These are phyloP conservation scores for Lamellibrachia columna DNA, from an alignment of 2,888 invertebrate species.

Conservation along the genomic window DNA sequence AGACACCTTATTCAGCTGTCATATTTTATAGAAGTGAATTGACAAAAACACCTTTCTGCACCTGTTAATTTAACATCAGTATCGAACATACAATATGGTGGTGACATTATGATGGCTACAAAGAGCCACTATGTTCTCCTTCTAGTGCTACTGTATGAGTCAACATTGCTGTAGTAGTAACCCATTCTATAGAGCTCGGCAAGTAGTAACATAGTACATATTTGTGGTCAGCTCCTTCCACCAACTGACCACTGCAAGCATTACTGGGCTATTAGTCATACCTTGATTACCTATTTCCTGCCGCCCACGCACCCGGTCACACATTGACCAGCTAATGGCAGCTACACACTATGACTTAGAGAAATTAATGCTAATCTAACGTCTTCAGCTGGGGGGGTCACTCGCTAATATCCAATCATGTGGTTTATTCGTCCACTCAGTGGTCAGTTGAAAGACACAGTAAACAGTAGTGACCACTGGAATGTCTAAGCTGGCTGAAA, in stretches of 20 bases:
- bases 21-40: background rate
- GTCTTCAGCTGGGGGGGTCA: background rate
- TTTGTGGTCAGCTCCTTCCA: background rate
- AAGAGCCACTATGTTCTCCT: background rate
- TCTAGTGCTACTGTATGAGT: background rate
- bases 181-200: background rate
- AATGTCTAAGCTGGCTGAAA: background rate
- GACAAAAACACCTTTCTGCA: too few species aligned
- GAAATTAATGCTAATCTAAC: background rate
- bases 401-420: background rate
- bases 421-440: background rate
- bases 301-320: background rate
- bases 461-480: background rate
- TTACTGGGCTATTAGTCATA: background rate
- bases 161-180: background rate
- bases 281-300: background rate
- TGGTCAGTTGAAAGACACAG: background rate
- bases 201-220: conserved; percentile 6
- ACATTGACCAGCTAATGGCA: background rate
- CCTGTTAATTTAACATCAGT: too few species aligned
- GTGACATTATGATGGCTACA: background rate
- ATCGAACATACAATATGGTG: background rate
- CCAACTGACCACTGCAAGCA: background rate
- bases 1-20: background rate
- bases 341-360: background rate